phyloP scores from a whole-genome alignment of 2,888 invertebrate genomes.

The Melanophora roralis region DNA sequence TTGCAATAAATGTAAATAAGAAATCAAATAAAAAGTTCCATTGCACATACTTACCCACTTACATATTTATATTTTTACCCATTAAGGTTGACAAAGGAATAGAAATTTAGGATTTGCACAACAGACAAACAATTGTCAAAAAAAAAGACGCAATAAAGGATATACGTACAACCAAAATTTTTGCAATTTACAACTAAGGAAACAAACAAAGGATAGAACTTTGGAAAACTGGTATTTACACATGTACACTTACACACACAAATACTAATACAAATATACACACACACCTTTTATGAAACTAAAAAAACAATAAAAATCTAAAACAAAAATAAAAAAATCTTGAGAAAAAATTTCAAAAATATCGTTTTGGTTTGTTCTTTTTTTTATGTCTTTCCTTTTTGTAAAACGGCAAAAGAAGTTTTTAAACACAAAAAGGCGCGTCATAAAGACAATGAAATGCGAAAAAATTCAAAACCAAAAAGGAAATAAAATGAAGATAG shows the following conservation, averaged over 20 bases:
- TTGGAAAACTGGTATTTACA: background rate
- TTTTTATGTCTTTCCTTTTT: background rate
- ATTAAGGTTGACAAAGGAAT: conserved; percentile 26
- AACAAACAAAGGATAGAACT: conserved; percentile 16
- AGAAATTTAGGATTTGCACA: conserved; percentile 36
- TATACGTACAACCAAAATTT: conserved; percentile 26
- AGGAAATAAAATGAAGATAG: conserved; percentile 44
- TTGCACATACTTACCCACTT: background rate
- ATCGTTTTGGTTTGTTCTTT: background rate
- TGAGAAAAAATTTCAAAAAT: background rate
- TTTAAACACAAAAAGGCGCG: conserved; percentile 57
- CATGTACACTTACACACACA: background rate
- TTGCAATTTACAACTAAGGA: conserved; percentile 36
- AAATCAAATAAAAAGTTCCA: background rate
- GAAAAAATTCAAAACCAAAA: conserved; percentile 10
- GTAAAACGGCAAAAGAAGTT: conserved; percentile 55
- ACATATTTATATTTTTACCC: background rate
- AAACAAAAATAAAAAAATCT: background rate
- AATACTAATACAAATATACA: background rate
- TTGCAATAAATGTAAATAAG: conserved; percentile 9
- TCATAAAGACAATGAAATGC: conserved; percentile 42
- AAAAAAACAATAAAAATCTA: too few relatives aligned
- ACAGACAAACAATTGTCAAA: conserved; percentile 50
- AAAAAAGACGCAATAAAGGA: background rate
- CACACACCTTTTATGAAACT: background rate